Evolutionary conservation across 2,888 invertebrate species (phyloP), one percentile per base, ranked within the genome.

Genomic region (Pseudanteris insignis): DNA sequence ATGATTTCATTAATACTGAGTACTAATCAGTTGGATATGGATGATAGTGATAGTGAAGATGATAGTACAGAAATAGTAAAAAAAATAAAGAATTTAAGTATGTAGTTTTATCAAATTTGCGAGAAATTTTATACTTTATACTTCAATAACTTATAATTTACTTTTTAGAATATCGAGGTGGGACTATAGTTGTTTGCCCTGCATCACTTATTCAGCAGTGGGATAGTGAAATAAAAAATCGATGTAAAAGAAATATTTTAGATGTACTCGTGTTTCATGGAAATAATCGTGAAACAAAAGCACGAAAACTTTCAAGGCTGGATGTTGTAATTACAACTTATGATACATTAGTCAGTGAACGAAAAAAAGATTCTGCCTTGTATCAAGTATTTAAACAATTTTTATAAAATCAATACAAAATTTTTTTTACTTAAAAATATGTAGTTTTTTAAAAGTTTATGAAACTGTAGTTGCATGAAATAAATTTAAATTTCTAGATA

Each of bases 311-410:
- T 33, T 86, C 90, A 0, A 81, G 84, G 29, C 80, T 87, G 75
- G 92, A 96, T 79, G 81, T 97, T 0, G 94, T 97, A 0, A 82
- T 96, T 29, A 96, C 96, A 8, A 96, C 96, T 0, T 97, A 96
- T 73, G 87, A 89, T 33, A 86, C 94, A 44, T 84, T 88, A 59
- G 82, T 83, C 55, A 80, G 87, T 15, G 91, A 90, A 72, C 78
- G 77, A 1, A 86, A 81, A 21, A 72, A 11, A 0, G 59, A 57
- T 1, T 67, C 72, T 2, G 48, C 62, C 3, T 18, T 72, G 6
- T 75, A 34, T 18, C 26, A 46, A 32, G 46, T 46, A 15, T 26
- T 9, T 36, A 5, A 26, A 26, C n/a, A n/a, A n/a, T n/a, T n/a
- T n/a, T n/a, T n/a, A n/a, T n/a, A n/a, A n/a, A 18, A 6, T 18